Evolutionary conservation across 2,888 invertebrate genomes (phyloP).

Genomic region (Cybosia mesomella): DNA sequence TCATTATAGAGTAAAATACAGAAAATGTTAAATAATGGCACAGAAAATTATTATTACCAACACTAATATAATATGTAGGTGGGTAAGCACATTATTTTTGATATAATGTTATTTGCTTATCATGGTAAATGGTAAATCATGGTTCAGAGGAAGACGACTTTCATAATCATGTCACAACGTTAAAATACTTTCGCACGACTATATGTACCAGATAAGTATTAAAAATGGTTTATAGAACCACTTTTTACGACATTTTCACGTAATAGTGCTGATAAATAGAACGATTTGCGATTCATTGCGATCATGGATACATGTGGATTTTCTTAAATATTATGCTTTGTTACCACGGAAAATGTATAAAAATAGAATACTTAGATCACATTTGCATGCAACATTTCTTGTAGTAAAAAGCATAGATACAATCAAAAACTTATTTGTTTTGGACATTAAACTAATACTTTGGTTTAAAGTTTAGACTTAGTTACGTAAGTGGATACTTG

Average conservation of each 20-base stretch:
- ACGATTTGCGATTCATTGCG: not conserved
- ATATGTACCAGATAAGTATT: conserved; percentile 15
- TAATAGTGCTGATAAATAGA: not conserved
- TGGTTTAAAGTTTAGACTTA: conserved; percentile 17
- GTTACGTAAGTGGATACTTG: conserved; percentile 6
- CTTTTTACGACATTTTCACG: not conserved
- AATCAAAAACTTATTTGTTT: conserved; percentile 1
- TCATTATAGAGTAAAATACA: conserved; percentile 21
- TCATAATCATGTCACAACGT: conserved; percentile 31
- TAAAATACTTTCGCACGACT: conserved; percentile 29
- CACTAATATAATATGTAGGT: conserved; percentile 59
- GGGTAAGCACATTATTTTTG: conserved; percentile 63
- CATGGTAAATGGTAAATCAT: conserved; percentile 55
- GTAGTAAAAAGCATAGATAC: not conserved
- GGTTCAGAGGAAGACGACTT: conserved; percentile 70
- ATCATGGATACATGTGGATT: not conserved
- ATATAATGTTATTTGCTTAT: conserved; percentile 51
- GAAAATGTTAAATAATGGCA: conserved; percentile 63
- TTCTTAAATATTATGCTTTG: not conserved
- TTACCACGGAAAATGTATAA: not conserved
- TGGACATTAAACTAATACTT: conserved; percentile 19
- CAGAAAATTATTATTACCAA: conserved; percentile 57
- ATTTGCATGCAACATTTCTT: conserved; percentile 11
- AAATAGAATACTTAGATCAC: conserved; percentile 9
- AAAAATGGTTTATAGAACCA: not conserved